Evolutionary conservation across 2,888 invertebrate species (phyloP).

Genomic region (Cheiracanthium punctorium): DNA sequence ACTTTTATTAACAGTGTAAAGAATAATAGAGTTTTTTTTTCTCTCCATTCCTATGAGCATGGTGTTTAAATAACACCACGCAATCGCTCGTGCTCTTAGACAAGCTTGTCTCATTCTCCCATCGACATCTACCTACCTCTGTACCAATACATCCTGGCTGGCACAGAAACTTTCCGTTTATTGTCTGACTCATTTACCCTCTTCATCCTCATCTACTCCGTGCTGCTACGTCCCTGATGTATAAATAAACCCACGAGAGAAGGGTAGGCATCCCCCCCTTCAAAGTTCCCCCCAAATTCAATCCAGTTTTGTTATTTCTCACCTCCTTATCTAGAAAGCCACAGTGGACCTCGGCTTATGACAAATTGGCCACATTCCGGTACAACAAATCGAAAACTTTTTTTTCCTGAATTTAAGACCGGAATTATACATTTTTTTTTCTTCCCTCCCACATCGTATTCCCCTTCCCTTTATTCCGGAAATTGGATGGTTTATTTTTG

Average conservation of each 20-base stretch:
- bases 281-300: conserved; percentile 3
- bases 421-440: conserved; percentile 32
- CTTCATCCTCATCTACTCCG: neutral
- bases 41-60: too few relatives aligned
- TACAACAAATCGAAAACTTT: neutral
- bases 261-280: neutral
- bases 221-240: neutral
- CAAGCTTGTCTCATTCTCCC: neutral
- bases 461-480: neutral
- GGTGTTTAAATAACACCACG: too few relatives aligned
- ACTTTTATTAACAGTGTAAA: too few relatives aligned
- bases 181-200: conserved; percentile 17
- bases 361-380: conserved; percentile 54
- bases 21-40: too few relatives aligned
- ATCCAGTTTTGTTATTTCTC: conserved; percentile 52
- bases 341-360: conserved; percentile 42
- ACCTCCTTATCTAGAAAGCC: conserved; percentile 33
- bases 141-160: neutral
- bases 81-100: too few relatives aligned
- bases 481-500: conserved; percentile 10
- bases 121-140: neutral
- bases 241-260: conserved; percentile 40
- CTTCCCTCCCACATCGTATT: neutral
- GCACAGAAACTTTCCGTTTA: too few relatives aligned
- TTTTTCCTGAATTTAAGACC: conserved; percentile 54